Conservation (phyloP, 2,888 invertebrate species). For the Pogonocherus hispidulus region DNA sequence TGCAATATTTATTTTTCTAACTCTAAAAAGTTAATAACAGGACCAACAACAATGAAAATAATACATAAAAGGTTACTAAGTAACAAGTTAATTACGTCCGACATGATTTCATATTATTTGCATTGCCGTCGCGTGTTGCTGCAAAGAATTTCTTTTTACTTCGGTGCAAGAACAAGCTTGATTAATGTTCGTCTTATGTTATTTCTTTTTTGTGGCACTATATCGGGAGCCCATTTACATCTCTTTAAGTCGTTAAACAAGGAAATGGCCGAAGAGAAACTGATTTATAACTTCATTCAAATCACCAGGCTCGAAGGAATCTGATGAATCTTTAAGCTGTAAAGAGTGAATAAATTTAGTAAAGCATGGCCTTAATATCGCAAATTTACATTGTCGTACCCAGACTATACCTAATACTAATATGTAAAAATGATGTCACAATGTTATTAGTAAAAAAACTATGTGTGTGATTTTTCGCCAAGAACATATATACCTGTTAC, state of each 20-base stretch:
- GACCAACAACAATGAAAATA: no score
- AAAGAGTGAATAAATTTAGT: background rate
- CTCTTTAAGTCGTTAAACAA: slow-evolving; percentile 19
- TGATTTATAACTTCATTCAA: slow-evolving; percentile 13
- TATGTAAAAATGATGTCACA: no score
- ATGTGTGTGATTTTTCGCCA: no score
- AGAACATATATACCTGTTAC: no score
- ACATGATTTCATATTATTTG: slow-evolving; percentile 5
- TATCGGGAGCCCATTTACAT: slow-evolving; percentile 13
- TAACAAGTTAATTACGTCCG: background rate
- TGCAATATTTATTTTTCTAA: no score
- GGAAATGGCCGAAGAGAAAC: slow-evolving; percentile 2
- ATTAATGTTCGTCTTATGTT: slow-evolving; percentile 1
- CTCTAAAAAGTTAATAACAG: no score
- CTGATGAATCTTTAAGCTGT: background rate
- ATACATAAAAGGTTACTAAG: background rate
- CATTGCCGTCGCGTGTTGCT: slow-evolving; percentile 12
- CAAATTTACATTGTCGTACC: background rate
- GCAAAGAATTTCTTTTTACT: slow-evolving; percentile 5
- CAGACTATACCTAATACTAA: no score
- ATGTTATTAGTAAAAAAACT: no score
- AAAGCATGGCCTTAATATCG: background rate
- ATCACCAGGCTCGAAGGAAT: background rate
- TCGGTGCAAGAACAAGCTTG: slow-evolving; percentile 11
- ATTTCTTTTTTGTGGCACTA: slow-evolving; percentile 2